A percentile compares a stretch with the other conserved stretches of the same genome.
Conservation (phyloP, 2,797 vertebrate genomes). For the Steatocranus sp. region DNA sequence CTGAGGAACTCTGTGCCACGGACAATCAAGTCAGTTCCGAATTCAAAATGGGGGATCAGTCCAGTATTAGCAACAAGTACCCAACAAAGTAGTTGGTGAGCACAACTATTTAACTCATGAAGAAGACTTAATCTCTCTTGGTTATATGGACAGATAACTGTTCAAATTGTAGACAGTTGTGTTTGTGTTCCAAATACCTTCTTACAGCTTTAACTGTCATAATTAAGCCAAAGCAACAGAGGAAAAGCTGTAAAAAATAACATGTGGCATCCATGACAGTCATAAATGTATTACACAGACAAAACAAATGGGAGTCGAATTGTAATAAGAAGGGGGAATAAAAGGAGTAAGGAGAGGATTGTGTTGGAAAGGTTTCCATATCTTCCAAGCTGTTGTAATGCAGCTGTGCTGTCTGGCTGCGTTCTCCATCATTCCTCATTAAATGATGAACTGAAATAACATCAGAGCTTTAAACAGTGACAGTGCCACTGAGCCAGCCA, state of each 20-base stretch:
- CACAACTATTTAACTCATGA: background rate
- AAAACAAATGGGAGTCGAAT: background rate
- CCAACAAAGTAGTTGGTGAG: background rate
- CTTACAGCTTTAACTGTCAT: background rate
- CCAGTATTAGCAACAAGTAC: background rate
- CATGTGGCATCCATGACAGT: background rate
- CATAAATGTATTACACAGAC: background rate
- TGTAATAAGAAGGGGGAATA: background rate
- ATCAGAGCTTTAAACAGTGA: slow-evolving; percentile 15
- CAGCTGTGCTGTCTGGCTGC: slow-evolving; percentile 7
- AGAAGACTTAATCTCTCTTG: background rate
- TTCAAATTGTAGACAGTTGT: background rate
- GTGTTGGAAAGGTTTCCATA: slow-evolving; percentile 4
- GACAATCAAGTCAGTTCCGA: background rate
- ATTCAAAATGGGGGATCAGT: background rate
- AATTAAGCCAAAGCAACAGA: background rate
- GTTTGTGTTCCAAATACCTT: background rate
- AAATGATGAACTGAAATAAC: slow-evolving; percentile 40
- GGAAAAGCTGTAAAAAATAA: background rate
- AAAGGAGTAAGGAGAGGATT: background rate
- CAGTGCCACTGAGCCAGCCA: slow-evolving; percentile 8
- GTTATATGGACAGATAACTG: too few species aligned
- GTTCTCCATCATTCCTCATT: slow-evolving; percentile 31
- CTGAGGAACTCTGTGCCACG: background rate
- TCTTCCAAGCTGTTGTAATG: background rate